Conservation (phyloP, 2,888 invertebrate genomes). For the Macaria notata region DNA sequence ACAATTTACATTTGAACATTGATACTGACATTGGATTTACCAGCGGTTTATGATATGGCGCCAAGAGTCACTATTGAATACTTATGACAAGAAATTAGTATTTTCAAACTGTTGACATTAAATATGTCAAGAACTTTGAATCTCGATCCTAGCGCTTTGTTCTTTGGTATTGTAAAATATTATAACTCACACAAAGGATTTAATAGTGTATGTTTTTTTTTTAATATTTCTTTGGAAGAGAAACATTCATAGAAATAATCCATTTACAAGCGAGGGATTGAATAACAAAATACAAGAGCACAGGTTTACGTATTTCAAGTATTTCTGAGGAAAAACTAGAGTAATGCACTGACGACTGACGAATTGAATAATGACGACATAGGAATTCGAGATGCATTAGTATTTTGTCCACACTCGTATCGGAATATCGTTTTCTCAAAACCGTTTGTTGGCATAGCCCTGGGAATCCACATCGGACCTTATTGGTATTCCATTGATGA, state of each 20-base stretch:
- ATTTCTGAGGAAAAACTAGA: slow-evolving; percentile 27
- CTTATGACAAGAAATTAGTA: slow-evolving; percentile 7
- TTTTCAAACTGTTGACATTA: slow-evolving; percentile 2
- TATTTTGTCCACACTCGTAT: slow-evolving; percentile 61
- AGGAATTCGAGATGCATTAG: slow-evolving; percentile 68
- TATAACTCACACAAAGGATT: too few species aligned
- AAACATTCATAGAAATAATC: too few species aligned
- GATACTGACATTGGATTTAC: slow-evolving; percentile 27
- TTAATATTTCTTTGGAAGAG: neutral
- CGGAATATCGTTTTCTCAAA: slow-evolving; percentile 78
- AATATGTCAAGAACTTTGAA: slow-evolving; percentile 7
- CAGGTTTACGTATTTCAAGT: neutral
- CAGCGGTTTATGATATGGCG: slow-evolving; percentile 23
- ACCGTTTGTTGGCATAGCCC: slow-evolving; percentile 72
- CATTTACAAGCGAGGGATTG: too few species aligned
- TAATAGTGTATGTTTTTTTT: too few species aligned
- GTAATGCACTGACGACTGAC: slow-evolving; percentile 57
- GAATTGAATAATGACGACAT: slow-evolving; percentile 62
- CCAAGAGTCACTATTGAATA: slow-evolving; percentile 5
- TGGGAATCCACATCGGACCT: slow-evolving; percentile 61
- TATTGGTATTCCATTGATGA: slow-evolving; percentile 62
- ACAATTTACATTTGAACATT: slow-evolving; percentile 25
- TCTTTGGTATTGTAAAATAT: too few species aligned
- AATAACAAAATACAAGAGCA: too few species aligned
- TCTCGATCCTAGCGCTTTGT: neutral